phyloP scores from a whole-genome alignment of 2,113 vertebrate species.

The Steatornis caripensis region DNA sequence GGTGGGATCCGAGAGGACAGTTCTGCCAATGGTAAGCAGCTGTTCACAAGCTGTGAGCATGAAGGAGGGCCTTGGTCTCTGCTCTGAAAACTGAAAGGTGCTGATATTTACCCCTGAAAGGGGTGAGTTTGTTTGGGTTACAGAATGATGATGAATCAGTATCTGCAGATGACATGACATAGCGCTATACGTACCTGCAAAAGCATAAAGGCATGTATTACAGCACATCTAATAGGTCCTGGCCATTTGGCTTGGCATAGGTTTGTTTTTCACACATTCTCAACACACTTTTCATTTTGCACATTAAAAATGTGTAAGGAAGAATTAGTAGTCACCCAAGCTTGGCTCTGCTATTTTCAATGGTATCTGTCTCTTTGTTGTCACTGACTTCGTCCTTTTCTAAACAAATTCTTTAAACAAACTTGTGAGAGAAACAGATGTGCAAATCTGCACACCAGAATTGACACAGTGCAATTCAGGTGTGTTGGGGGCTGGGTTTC shows the following conservation, averaged over 20 bases:
- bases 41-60: fast-evolving
- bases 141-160: neutral
- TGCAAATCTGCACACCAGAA: neutral
- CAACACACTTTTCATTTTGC: neutral
- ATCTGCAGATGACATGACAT: neutral
- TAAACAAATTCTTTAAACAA: neutral
- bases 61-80: neutral
- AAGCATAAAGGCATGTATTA: neutral
- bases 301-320: neutral
- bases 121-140: neutral
- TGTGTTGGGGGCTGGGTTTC: neutral
- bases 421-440: neutral
- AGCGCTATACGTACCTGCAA: neutral
- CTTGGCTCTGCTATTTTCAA: neutral
- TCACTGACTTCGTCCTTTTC: neutral
- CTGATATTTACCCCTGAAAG: neutral
- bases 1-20: neutral
- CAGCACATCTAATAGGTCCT: neutral
- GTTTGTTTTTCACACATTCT: neutral
- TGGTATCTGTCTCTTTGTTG: neutral
- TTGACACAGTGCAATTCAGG: neutral
- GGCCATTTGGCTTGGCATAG: neutral
- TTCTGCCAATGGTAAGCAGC: neutral
- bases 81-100: neutral
- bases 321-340: neutral